Evolutionary conservation across 2,113 vertebrate genomes (phyloP), one percentile per base, ranked within the genome.

Genomic region (Hippocampus mohnikei): DNA sequence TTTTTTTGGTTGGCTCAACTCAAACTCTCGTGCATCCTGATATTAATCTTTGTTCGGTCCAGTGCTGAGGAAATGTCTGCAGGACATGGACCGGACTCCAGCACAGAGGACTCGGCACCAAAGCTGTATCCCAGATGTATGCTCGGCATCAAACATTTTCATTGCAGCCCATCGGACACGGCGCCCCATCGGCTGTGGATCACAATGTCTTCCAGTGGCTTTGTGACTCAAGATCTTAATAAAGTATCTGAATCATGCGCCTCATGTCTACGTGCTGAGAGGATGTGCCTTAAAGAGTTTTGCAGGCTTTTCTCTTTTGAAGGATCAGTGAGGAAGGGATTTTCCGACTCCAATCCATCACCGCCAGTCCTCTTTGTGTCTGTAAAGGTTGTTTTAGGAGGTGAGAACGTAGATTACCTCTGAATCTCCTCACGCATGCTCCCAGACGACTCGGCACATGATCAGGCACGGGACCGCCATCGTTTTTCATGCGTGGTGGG

Each of bases 151-250:
- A 80, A 67, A 62, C 48, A 16, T 77, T 84, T 83, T 80, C 80
- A 80, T 75, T 74, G 79, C 78, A 70, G 78, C 79, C 80, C 78
- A 69, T 52, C 66, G 73, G 72, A 84, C 76, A 66, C 18, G 53
- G 81, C 37, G 73, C 74, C 84, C 77, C 72, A 80, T 77, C 70
- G 73, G 73, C 74, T 73, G 56, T 46, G 70, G 71, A 85, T 85
- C 83, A 68, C 56, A 76, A 84, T 66, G 76, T 81, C 84, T 84
- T 85, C 75, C 83, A 86, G 82, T 77, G 84, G 71, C 82, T 88
- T 87, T 85, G 87, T 85, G 84, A 90, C 80, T 86, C 82, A 72
- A 84, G 78, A 88, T 88, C 83, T 88, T 89, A 85, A 88, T 86
- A 86, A 86, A 88, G 80, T 82, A 81, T 86, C 84, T 85, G 74